Evolutionary conservation across 2,888 invertebrate genomes (phyloP).

Genomic region (Drosophila formosana): DNA sequence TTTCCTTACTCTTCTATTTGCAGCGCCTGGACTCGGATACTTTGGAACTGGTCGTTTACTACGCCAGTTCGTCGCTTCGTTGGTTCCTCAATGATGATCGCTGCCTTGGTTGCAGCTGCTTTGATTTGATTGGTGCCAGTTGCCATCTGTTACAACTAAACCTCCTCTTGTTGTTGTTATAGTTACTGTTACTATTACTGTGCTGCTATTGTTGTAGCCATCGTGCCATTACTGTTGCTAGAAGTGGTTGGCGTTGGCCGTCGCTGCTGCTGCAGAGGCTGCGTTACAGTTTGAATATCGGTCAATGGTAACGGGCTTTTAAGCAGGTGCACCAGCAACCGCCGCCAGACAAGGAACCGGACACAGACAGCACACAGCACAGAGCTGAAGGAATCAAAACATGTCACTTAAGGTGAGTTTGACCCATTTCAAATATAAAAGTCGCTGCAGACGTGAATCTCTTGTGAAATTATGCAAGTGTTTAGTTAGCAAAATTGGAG

Average conservation of each 20-base stretch:
- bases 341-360: constrained; percentile 20
- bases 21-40: constrained; percentile 47
- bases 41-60: constrained; percentile 48
- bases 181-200: constrained; percentile 30
- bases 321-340: constrained; percentile 70
- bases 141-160: constrained; percentile 20
- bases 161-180: constrained; percentile 33
- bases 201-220: constrained; percentile 42
- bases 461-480: neutral
- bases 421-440: constrained; percentile 50
- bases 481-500: neutral
- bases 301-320: constrained; percentile 75
- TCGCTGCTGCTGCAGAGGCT: constrained; percentile 30
- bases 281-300: constrained; percentile 70
- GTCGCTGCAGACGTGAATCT: constrained; percentile 7
- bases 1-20: constrained; percentile 40
- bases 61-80: constrained; percentile 13
- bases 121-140: constrained; percentile 62
- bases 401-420: constrained; percentile 77
- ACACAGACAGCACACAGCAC: constrained; percentile 13
- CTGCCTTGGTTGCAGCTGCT: constrained; percentile 30
- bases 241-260: constrained; percentile 32
- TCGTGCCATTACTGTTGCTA: constrained; percentile 54
- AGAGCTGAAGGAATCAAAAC: constrained; percentile 39
- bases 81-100: constrained; percentile 48